Conservation (phyloP, 2,888 invertebrate species). For the Meandrusa payeni region DNA sequence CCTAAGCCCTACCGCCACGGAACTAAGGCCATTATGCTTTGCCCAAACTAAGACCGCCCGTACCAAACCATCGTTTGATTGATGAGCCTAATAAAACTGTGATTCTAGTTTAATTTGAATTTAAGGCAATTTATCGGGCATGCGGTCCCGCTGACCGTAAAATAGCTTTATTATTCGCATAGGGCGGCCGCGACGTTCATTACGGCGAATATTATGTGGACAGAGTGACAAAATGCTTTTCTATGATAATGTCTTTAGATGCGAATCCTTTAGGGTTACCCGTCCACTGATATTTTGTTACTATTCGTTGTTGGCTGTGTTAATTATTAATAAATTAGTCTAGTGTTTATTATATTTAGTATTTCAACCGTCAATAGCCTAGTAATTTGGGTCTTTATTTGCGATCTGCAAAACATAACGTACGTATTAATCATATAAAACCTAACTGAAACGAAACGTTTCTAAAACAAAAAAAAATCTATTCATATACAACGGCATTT, state of each 20-base stretch:
- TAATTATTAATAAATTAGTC: too few species aligned
- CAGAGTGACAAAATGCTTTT: slow-evolving; percentile 30
- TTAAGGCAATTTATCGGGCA: slow-evolving; percentile 74
- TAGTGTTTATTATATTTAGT: too few species aligned
- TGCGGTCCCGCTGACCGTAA: slow-evolving; percentile 69
- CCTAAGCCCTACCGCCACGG: slow-evolving; percentile 39
- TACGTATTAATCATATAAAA: too few species aligned
- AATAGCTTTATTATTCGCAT: slow-evolving; percentile 64
- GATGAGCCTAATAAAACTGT: slow-evolving; percentile 79
- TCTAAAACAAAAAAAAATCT: too few species aligned
- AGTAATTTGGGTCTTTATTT: too few species aligned
- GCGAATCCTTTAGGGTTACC: slow-evolving; percentile 22
- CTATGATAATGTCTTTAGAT: slow-evolving; percentile 23
- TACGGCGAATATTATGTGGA: slow-evolving; percentile 40
- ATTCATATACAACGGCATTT: too few species aligned
- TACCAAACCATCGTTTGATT: slow-evolving; percentile 70
- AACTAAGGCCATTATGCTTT: slow-evolving; percentile 53
- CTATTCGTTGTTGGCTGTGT: neutral
- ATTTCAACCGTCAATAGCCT: too few species aligned
- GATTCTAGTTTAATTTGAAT: slow-evolving; percentile 80
- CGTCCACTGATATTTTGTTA: slow-evolving; percentile 2
- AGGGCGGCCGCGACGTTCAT: slow-evolving; percentile 54
- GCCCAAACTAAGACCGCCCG: slow-evolving; percentile 41
- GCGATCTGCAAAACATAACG: too few species aligned
- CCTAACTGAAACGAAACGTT: too few species aligned